These are phyloP conservation scores for Phorcus lineatus DNA, from an alignment of 2,888 invertebrate genomes.

Conservation along the genomic window DNA sequence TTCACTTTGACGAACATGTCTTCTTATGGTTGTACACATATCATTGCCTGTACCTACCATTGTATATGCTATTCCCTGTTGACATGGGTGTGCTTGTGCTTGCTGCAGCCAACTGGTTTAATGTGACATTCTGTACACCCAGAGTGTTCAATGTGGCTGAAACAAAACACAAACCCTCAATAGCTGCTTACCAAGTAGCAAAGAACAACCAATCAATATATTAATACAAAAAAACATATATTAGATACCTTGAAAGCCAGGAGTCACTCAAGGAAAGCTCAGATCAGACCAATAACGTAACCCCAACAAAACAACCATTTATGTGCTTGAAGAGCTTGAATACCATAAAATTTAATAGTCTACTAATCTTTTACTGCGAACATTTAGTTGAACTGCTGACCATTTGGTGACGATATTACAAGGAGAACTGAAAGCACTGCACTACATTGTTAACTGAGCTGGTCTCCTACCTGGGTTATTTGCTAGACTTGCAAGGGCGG, in stretches of 20 bases:
- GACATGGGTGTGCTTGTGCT: conserved; percentile 16
- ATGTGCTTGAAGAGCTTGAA: too few relatives aligned
- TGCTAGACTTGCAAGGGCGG: conserved; percentile 80
- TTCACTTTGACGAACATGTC: too few relatives aligned
- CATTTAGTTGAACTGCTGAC: too few relatives aligned
- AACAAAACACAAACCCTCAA: neutral
- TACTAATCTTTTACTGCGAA: too few relatives aligned
- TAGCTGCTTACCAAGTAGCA: too few relatives aligned
- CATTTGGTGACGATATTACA: neutral
- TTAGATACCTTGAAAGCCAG: too few relatives aligned
- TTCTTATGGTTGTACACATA: neutral
- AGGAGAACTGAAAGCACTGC: neutral
- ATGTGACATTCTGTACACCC: conserved; percentile 89
- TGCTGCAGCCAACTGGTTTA: conserved; percentile 75
- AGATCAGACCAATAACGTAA: too few relatives aligned
- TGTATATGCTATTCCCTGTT: conserved; percentile 1
- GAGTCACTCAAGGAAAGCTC: too few relatives aligned
- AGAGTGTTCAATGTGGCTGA: conserved; percentile 49
- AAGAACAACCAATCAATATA: too few relatives aligned
- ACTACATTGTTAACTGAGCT: neutral
- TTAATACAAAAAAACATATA: too few relatives aligned
- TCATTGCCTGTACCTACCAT: neutral
- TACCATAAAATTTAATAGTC: too few relatives aligned
- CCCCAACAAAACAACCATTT: too few relatives aligned
- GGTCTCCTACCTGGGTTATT: conserved; percentile 72